A percentile compares a stretch with the other conserved stretches of the same genome.
These are phyloP conservation scores for Scaptomyza pallida DNA, from an alignment of 1,140 invertebrate species.

Conservation along the genomic window DNA sequence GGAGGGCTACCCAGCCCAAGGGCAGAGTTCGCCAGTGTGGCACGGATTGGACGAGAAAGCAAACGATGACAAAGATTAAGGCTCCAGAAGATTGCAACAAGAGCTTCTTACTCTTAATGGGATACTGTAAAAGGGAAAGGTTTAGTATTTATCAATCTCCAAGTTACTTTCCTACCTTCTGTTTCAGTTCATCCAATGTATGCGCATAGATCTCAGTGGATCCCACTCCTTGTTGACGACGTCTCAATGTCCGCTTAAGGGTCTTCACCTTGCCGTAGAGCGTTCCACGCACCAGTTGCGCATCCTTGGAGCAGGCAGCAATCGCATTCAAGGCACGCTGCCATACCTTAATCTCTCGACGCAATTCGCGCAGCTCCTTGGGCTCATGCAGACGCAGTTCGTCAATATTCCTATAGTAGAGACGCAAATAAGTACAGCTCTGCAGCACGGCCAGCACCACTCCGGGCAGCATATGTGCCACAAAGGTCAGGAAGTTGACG, in stretches of 20 bases:
- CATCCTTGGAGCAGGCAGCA: slow-evolving; percentile 90
- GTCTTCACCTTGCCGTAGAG: slow-evolving; percentile 87
- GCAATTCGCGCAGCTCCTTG: slow-evolving; percentile 88
- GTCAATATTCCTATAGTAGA: slow-evolving; percentile 87
- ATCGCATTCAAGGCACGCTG: slow-evolving; percentile 88
- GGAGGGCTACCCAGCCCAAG: slow-evolving; percentile 90
- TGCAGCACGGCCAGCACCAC: slow-evolving; percentile 86
- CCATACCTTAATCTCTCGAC: slow-evolving; percentile 91
- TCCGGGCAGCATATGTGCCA: slow-evolving; percentile 88
- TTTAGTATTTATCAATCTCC: not conserved
- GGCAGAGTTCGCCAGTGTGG: slow-evolving; percentile 86
- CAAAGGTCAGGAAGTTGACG: slow-evolving; percentile 89
- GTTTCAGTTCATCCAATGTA: slow-evolving; percentile 88
- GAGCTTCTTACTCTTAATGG: slow-evolving; percentile 87
- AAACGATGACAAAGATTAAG: slow-evolving; percentile 87
- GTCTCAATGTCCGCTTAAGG: slow-evolving; percentile 86
- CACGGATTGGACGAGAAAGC: slow-evolving; percentile 90
- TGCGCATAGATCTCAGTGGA: slow-evolving; percentile 86
- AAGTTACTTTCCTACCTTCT: slow-evolving; percentile 63
- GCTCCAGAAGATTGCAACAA: slow-evolving; percentile 88
- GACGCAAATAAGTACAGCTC: slow-evolving; percentile 87
- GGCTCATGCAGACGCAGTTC: slow-evolving; percentile 88
- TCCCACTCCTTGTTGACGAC: slow-evolving; percentile 85
- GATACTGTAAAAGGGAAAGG: slow-evolving; percentile 85
- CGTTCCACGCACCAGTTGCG: slow-evolving; percentile 88